A percentile compares a stretch with the other conserved stretches of the same genome.
Evolutionary conservation across 1,140 invertebrate genomes (phyloP).

Genomic region (Tribolium castaneum): DNA sequence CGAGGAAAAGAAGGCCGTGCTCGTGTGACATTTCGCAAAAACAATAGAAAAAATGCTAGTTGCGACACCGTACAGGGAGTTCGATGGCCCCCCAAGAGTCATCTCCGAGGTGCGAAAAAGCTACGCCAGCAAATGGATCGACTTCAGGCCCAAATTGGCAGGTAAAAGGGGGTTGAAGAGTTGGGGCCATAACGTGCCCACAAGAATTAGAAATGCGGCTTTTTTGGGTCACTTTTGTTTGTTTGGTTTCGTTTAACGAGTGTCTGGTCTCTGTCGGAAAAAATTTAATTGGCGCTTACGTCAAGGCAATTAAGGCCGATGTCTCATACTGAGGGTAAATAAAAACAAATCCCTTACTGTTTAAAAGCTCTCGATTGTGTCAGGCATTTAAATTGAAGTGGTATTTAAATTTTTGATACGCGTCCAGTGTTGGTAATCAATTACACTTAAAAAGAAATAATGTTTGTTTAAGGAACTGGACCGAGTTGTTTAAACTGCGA

Average conservation of each 20-base stretch:
- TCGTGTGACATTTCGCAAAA: neutral
- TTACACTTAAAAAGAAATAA: neutral
- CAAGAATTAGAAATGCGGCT: too few relatives aligned
- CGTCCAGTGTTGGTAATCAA: neutral
- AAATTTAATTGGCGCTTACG: constrained; percentile 25
- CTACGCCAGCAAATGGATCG: constrained; percentile 2
- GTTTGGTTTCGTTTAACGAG: neutral
- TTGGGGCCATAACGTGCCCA: too few relatives aligned
- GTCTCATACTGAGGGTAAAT: neutral
- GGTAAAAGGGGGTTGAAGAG: neutral
- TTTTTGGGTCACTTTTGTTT: neutral
- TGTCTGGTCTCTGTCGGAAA: constrained; percentile 1
- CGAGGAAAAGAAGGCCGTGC: neutral
- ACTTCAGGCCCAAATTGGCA: constrained; percentile 31
- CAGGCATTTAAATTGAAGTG: constrained; percentile 4
- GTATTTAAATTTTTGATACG: neutral
- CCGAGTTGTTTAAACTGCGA: neutral
- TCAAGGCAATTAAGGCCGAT: neutral
- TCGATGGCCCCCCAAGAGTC: constrained; percentile 40
- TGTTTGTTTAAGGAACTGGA: neutral
- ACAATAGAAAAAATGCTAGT: constrained; percentile 29
- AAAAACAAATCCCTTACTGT: constrained; percentile 21
- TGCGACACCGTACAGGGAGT: constrained; percentile 32
- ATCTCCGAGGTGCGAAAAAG: constrained; percentile 42
- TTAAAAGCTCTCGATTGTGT: constrained; percentile 13